phyloP scores from a whole-genome alignment of 2,113 vertebrate species.

The Anoura caudifer region DNA sequence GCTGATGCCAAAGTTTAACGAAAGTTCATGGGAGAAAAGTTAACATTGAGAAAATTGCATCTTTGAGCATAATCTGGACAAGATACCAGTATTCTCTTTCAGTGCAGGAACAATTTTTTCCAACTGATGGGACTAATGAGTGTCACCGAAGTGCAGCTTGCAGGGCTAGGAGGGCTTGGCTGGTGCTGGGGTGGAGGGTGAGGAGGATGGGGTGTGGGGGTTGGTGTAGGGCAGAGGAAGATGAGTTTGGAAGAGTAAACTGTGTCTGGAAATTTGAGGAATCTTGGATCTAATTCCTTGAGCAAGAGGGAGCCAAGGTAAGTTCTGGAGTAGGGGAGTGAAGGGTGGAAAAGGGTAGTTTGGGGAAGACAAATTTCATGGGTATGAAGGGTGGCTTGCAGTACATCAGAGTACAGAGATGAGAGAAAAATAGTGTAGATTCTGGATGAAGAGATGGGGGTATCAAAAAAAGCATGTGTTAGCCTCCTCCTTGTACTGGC shows the following conservation, averaged over 20 bases:
- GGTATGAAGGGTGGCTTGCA: background rate
- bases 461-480: background rate
- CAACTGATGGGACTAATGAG: background rate
- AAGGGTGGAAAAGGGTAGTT: background rate
- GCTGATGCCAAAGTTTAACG: conserved; percentile 43
- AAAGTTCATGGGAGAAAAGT: conserved; percentile 39
- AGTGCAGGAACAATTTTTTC: conserved; percentile 16
- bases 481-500: background rate
- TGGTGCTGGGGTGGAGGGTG: background rate
- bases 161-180: background rate
- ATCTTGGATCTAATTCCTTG: background rate
- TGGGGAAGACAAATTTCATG: background rate
- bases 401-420: background rate
- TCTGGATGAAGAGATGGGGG: background rate
- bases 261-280: background rate
- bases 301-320: background rate
- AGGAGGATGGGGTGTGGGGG: background rate
- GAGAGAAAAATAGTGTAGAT: background rate
- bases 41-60: conserved; percentile 42
- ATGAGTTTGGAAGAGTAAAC: background rate
- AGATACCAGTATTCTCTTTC: conserved; percentile 33
- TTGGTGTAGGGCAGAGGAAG: background rate
- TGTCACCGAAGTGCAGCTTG: background rate
- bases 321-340: background rate
- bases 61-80: conserved; percentile 35